phyloP scores from a whole-genome alignment of 2,888 invertebrate genomes.

The Lymantria dispar region DNA sequence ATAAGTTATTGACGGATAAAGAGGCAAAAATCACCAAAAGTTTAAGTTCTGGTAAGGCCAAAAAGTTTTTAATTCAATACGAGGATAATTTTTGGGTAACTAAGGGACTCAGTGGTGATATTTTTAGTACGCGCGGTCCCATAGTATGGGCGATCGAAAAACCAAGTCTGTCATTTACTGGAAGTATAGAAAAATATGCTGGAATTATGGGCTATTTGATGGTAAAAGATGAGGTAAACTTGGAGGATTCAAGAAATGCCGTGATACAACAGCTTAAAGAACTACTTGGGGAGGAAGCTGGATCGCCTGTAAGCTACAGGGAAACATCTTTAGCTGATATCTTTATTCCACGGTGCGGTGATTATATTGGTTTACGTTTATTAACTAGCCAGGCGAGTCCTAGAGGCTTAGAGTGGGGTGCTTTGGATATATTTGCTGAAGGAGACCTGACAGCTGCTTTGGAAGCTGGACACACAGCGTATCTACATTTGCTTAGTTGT shows the following conservation, averaged over 20 bases:
- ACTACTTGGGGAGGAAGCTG: constrained; percentile 62
- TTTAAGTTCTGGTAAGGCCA: constrained; percentile 53
- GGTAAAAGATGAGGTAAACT: constrained; percentile 29
- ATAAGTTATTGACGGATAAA: constrained; percentile 47
- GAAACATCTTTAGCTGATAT: constrained; percentile 58
- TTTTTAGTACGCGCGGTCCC: constrained; percentile 68
- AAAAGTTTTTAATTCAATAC: constrained; percentile 64
- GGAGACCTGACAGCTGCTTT: constrained; percentile 68
- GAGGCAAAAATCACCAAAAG: constrained; percentile 35
- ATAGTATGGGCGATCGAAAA: constrained; percentile 74
- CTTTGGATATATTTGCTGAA: constrained; percentile 68
- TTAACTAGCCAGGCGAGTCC: constrained; percentile 37
- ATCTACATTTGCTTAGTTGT: constrained; percentile 55
- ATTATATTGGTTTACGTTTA: constrained; percentile 55
- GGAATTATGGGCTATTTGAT: constrained; percentile 60
- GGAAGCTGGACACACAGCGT: constrained; percentile 69
- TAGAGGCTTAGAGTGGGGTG: constrained; percentile 63
- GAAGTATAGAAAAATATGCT: constrained; percentile 47
- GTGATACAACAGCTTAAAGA: constrained; percentile 63
- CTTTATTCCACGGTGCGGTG: constrained; percentile 66
- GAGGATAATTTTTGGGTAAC: constrained; percentile 62
- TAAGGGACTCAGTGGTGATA: constrained; percentile 70
- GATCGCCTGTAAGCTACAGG: constrained; percentile 51
- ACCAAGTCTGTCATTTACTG: constrained; percentile 55
- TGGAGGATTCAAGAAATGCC: constrained; percentile 40